Evolutionary conservation across 2,113 vertebrate species (phyloP), one percentile per base, ranked within the genome.

Genomic region (Leptosomus discolor): DNA sequence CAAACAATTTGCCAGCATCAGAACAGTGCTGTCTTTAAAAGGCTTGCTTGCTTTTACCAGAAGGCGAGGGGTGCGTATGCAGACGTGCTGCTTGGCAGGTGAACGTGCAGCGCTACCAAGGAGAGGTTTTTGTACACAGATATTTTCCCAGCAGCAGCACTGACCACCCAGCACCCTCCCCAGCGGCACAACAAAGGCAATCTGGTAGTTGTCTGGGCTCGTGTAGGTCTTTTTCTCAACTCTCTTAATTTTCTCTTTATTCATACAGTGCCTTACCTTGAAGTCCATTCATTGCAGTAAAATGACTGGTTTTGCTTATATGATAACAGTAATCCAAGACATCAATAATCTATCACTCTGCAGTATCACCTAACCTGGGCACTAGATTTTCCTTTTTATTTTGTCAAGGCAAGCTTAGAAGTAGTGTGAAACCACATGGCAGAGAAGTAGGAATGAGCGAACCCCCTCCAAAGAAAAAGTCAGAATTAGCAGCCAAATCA

Each of bases 151-250:
- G 54, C 46, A 63, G 45, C 50, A 85, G 54, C 15, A n/a, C 39
- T 67, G 58, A 53, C 36, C 41, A 67, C 27, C 12, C 53, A 50
- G 60, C 50, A 57, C 29, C 32, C 26, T 39, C 36, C 36, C 29
- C 24, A 54, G 2, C 7, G 67, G n/a, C 37, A 45, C 65, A 78
- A 20, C 23, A 76, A 22, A 57, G 30, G n/a, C 26, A 7, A 2
- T 43, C 57, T 24, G 30, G 10, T 15, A 53, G 37, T 1, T 64
- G 11, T 34, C 61, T 0, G 0, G 39, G 39, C 48, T 85, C 15
- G 24, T 1, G 3, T 4, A 50, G 19, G 22, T 50, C 17, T 24
- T 87, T 27, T 50, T 34, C n/a, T 78, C 37, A 63, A 8, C 32
- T 48, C 5, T 20, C n/a, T 23, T 36, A 14, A 23, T 61, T 41